These are phyloP conservation scores for Arctocebus calabarensis DNA, from an alignment of 2,797 vertebrate species.

Conservation along the genomic window DNA sequence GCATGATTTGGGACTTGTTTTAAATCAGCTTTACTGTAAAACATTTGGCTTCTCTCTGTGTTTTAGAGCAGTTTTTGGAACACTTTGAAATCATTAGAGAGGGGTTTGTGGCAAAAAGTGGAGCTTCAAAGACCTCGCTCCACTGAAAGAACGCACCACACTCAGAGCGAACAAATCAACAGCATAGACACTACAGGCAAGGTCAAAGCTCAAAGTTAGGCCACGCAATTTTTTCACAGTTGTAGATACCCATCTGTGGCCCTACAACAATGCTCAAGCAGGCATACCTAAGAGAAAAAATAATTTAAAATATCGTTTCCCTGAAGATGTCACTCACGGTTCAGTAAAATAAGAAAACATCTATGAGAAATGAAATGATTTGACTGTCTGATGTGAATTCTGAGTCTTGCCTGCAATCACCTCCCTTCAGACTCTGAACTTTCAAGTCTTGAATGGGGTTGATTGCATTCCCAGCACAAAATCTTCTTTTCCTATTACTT, in stretches of 20 bases:
- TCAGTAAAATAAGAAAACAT: constrained; percentile 62
- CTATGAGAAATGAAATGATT: constrained; percentile 58
- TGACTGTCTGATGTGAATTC: constrained; percentile 71
- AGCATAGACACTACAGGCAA: constrained; percentile 52
- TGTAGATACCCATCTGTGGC: constrained; percentile 53
- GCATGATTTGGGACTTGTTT: constrained; percentile 67
- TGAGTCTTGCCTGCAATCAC: constrained; percentile 73
- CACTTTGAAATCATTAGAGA: constrained; percentile 76
- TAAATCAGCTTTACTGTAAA: constrained; percentile 69
- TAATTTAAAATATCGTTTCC: constrained; percentile 39
- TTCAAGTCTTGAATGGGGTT: constrained; percentile 59
- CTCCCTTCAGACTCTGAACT: constrained; percentile 64
- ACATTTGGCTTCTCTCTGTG: constrained; percentile 54
- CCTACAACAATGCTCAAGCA: not conserved
- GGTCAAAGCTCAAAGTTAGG: constrained; percentile 67
- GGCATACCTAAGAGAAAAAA: not conserved
- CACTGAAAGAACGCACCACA: constrained; percentile 68
- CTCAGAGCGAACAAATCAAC: constrained; percentile 57
- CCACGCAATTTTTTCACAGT: constrained; percentile 57
- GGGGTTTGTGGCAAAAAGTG: constrained; percentile 39
- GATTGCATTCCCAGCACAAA: constrained; percentile 67
- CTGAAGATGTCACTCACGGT: constrained; percentile 63
- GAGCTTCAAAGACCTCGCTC: constrained; percentile 67
- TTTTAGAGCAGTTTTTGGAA: constrained; percentile 77
- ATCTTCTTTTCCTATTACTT: constrained; percentile 59